Base-by-base conservation (phyloP, 2,113 vertebrate genomes). In the Falco punctatus region DNA sequence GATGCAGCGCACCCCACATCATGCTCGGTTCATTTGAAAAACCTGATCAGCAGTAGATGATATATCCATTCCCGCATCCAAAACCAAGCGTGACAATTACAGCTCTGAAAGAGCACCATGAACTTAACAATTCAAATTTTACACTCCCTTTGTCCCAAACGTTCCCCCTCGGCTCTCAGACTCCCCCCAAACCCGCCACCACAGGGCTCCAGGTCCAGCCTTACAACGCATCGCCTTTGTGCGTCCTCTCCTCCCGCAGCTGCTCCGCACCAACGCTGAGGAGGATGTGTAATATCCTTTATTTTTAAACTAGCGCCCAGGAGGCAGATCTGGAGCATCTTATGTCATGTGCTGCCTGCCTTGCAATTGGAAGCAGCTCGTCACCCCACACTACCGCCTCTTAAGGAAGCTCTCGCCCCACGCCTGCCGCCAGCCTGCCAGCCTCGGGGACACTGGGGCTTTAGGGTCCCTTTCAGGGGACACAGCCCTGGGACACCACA, bases 311-410 rank as follows among this genome's bases (percentile, higher is more conserved):
- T 96, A 93, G 95, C 78, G 92, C 94, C 93, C 94, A 96, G 96
- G 96, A 93, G 87, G 86, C 92, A 90, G 92, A 52, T 52, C 72
- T 57, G 44, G 42, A 94, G 86, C 88, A 77, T 81, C 57, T 96
- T 89, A 96, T 81, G 98, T 98, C 98, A 97, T 97, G 94, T 84
- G 94, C 75, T 92, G 91, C 72, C 93, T 67, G 98, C 96, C 94
- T 95, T 30, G 77, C 92, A 92, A 97, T 94, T 96, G 95, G 97
- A 90, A 88, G 95, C 93, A 1, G 95, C 58, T 66, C 95, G 96
- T 99, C 99, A 99, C 98, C 98, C 99, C 99, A 99, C 98, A 98
- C 86, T 66, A 52, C 81, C 64, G 90, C 98, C 98, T 97, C 96
- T 98, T 98, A 98, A 97, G 98, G 98, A 77, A 92, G 70, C 84